These are phyloP conservation scores for Diloba caeruleocephala DNA, from an alignment of 2,888 invertebrate genomes.

Conservation along the genomic window DNA sequence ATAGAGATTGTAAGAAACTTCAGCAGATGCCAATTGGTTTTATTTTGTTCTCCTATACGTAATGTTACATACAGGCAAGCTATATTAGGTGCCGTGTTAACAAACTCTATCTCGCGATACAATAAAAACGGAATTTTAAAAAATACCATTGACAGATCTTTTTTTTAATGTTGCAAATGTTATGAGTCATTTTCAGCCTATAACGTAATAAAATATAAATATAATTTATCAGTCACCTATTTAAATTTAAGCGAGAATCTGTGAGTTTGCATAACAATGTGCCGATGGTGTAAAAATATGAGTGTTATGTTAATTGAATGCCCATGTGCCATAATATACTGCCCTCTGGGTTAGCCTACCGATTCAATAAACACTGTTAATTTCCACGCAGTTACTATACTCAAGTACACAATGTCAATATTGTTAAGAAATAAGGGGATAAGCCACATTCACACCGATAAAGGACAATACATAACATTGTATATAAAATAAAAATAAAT, in stretches of 20 bases:
- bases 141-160: slow-evolving; percentile 17
- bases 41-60: slow-evolving; percentile 49
- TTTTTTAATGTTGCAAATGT: slow-evolving; percentile 11
- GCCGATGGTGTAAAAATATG: slow-evolving; percentile 72
- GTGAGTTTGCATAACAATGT: slow-evolving; percentile 61
- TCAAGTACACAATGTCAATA: slow-evolving; percentile 46
- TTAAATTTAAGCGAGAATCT: slow-evolving; percentile 39
- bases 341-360: slow-evolving; percentile 75
- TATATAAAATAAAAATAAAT: slow-evolving; percentile 42
- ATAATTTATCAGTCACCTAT: slow-evolving; percentile 44
- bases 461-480: slow-evolving; percentile 43
- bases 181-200: slow-evolving; percentile 43
- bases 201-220: slow-evolving; percentile 43
- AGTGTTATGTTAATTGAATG: slow-evolving; percentile 74
- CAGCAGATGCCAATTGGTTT: slow-evolving; percentile 48
- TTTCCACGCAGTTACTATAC: slow-evolving; percentile 52
- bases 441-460: slow-evolving; percentile 22
- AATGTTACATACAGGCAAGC: slow-evolving; percentile 49
- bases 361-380: slow-evolving; percentile 63
- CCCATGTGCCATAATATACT: slow-evolving; percentile 83
- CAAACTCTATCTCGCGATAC: slow-evolving; percentile 53
- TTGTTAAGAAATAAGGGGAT: slow-evolving; percentile 48
- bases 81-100: slow-evolving; percentile 48
- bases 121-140: slow-evolving; percentile 9
- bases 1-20: slow-evolving; percentile 74